phyloP scores from a whole-genome alignment of 2,113 vertebrate genomes.

The Protomyctophum bolini region DNA sequence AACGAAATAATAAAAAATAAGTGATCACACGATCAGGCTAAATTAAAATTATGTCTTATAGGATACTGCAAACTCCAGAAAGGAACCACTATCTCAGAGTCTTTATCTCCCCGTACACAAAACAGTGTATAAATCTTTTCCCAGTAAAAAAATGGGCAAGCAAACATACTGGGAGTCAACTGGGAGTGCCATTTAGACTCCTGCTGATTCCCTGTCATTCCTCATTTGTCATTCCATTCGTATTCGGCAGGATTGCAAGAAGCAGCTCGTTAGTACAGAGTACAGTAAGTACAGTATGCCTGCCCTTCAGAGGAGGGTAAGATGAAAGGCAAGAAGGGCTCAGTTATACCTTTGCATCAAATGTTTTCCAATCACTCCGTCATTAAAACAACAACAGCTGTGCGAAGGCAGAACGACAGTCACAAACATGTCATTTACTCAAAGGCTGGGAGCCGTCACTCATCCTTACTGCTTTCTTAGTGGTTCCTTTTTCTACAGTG shows the following conservation, averaged over 20 bases:
- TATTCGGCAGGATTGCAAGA: constrained; percentile 11
- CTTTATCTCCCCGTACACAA: constrained; percentile 3
- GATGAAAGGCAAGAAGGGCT: constrained; percentile 41
- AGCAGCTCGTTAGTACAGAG: constrained; percentile 1
- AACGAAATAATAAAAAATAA: too few species aligned
- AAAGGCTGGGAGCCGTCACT: constrained; percentile 25
- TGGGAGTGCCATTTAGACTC: constrained; percentile 49
- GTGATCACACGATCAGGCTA: too few species aligned
- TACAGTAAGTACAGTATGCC: background rate
- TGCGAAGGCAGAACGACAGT: constrained; percentile 21
- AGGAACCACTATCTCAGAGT: background rate
- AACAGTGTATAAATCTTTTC: constrained; percentile 17
- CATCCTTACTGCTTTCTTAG: constrained; percentile 4
- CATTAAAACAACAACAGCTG: constrained; percentile 19
- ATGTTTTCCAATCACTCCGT: constrained; percentile 40
- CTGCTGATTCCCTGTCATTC: constrained; percentile 51
- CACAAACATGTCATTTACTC: constrained; percentile 37
- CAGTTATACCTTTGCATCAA: constrained; percentile 36
- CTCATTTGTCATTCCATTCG: constrained; percentile 48
- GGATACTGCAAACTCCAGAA: too few species aligned
- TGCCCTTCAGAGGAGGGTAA: constrained; percentile 33
- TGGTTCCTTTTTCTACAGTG: background rate
- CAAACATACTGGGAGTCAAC: constrained; percentile 30
- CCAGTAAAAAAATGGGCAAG: constrained; percentile 27
- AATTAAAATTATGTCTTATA: background rate